Conservation (phyloP, 2,888 invertebrate genomes). For the Zygothrica quintamaculata region DNA sequence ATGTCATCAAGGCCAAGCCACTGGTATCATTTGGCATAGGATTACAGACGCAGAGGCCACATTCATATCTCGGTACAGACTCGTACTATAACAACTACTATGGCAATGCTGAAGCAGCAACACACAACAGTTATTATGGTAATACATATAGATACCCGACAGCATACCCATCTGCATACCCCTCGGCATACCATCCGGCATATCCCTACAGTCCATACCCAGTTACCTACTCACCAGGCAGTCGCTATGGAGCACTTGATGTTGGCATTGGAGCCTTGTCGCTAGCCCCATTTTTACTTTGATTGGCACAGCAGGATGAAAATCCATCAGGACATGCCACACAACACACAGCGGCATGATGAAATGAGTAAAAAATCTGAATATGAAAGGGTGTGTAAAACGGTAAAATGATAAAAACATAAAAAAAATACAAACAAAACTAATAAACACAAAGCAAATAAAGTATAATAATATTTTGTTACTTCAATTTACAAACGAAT, state of each 20-base stretch:
- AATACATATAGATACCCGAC: slow-evolving; percentile 20
- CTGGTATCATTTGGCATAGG: slow-evolving; percentile 58
- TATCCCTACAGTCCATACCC: slow-evolving; percentile 11
- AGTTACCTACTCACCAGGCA: slow-evolving; percentile 23
- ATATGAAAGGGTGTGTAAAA: slow-evolving; percentile 9
- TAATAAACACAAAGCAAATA: slow-evolving; percentile 42
- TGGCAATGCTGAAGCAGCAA: slow-evolving; percentile 17
- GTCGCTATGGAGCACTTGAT: slow-evolving; percentile 59
- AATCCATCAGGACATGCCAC: slow-evolving; percentile 26
- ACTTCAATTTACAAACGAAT: slow-evolving; percentile 19
- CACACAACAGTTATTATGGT: slow-evolving; percentile 19
- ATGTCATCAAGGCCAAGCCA: slow-evolving; percentile 53
- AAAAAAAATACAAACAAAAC: slow-evolving; percentile 1
- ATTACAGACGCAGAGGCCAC: slow-evolving; percentile 39
- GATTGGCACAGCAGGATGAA: slow-evolving; percentile 40
- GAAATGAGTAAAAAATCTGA: slow-evolving; percentile 4
- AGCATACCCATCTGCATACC: too few species aligned
- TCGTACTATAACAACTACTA: slow-evolving; percentile 56
- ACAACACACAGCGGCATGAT: background rate
- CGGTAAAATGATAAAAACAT: slow-evolving; percentile 12
- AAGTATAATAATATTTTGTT: slow-evolving; percentile 21
- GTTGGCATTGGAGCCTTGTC: slow-evolving; percentile 62
- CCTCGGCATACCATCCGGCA: slow-evolving; percentile 19
- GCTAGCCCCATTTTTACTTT: slow-evolving; percentile 59
- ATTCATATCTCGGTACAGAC: slow-evolving; percentile 25